Conservation (phyloP, 2,797 vertebrate genomes). For the Phataginus tetradactyla region DNA sequence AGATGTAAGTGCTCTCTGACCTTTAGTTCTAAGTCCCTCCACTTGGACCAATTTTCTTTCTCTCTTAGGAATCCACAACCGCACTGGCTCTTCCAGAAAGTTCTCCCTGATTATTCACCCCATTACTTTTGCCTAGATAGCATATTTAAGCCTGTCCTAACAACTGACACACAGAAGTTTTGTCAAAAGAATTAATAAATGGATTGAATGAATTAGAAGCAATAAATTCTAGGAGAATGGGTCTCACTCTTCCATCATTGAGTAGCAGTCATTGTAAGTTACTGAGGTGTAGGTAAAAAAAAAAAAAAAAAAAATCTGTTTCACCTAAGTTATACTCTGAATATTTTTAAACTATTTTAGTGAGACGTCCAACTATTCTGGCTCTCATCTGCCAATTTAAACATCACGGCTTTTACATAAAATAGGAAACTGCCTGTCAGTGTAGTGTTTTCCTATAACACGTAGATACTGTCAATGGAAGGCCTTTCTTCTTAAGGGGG, state of each 20-base stretch:
- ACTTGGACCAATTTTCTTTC: neutral
- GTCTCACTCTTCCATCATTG: neutral
- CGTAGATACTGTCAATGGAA: neutral
- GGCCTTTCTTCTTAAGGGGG: neutral
- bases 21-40: neutral
- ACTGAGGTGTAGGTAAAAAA: neutral
- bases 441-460: neutral
- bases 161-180: neutral
- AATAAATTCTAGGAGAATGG: neutral
- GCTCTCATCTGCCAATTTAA: neutral
- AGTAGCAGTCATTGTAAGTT: slow-evolving; percentile 5
- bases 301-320: neutral
- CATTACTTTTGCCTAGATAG: neutral
- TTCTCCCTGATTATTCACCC: neutral
- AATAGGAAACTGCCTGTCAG: neutral
- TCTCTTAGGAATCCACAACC: neutral
- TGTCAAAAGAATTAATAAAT: neutral
- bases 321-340: neutral
- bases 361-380: neutral
- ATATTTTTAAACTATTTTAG: neutral
- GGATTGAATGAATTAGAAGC: neutral
- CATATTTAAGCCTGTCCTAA: neutral
- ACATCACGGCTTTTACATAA: neutral
- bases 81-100: neutral
- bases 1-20: neutral